phyloP scores from a whole-genome alignment of 1,140 invertebrate genomes.

The Pantala flavescens region DNA sequence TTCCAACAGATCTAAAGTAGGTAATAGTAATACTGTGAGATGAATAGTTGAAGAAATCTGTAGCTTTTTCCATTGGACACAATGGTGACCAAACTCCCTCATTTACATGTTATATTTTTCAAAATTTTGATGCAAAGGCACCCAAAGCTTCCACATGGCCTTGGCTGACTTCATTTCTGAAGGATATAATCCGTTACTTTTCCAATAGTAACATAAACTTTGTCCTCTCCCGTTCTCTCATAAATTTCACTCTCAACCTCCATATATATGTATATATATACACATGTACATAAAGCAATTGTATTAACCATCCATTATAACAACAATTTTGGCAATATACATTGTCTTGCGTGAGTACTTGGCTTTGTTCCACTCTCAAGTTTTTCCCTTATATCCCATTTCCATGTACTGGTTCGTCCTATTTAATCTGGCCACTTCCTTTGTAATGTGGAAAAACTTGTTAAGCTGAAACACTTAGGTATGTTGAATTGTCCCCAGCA shows the following conservation, averaged over 20 bases:
- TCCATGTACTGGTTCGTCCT: not conserved
- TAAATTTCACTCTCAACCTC: not conserved
- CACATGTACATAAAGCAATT: not conserved
- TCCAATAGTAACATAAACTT: not conserved
- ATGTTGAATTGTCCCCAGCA: not conserved
- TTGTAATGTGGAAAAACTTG: not conserved
- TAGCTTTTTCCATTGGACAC: not conserved
- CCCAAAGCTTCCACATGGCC: not conserved
- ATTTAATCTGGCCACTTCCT: not conserved
- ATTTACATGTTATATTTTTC: not conserved
- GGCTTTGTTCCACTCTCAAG: not conserved
- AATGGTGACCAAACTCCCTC: not conserved
- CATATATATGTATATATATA: slow-evolving; percentile 7
- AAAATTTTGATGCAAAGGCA: not conserved
- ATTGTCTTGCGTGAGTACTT: not conserved
- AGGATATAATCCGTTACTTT: not conserved
- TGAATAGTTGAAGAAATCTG: slow-evolving; percentile 3
- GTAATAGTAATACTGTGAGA: slow-evolving; percentile 7
- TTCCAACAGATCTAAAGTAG: not conserved
- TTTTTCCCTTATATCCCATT: not conserved
- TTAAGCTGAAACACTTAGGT: not conserved
- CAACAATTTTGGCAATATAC: not conserved
- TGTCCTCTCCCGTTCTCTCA: not conserved
- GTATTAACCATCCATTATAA: not conserved
- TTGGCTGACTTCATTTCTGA: not conserved